phyloP scores from a whole-genome alignment of 1,140 invertebrate species.

The Harlomillsia oculata region DNA sequence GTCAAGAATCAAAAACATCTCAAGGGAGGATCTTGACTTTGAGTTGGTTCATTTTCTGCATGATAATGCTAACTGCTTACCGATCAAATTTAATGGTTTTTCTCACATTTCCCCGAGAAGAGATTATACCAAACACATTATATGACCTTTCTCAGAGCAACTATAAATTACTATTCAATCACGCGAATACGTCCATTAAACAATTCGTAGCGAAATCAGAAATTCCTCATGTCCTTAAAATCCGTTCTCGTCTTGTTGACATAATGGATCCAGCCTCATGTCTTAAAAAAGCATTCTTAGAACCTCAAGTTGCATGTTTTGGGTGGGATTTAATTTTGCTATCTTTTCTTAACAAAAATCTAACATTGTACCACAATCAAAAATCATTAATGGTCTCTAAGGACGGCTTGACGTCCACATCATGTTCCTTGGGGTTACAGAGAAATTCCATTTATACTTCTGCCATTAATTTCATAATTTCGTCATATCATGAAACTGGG shows the following conservation, averaged over 20 bases:
- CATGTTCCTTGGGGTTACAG: background rate
- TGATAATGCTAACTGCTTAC: too few relatives aligned
- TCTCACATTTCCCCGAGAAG: too few relatives aligned
- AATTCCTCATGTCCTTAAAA: too few relatives aligned
- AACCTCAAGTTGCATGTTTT: background rate
- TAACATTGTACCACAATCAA: background rate
- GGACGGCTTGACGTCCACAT: background rate
- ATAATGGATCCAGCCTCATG: background rate
- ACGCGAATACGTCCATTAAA: too few relatives aligned
- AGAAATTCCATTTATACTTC: background rate
- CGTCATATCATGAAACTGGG: background rate
- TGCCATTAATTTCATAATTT: background rate
- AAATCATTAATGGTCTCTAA: background rate
- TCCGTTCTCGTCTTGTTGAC: background rate
- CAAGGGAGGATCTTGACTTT: too few relatives aligned
- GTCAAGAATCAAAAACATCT: too few relatives aligned
- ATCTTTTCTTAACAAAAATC: background rate
- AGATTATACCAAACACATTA: too few relatives aligned
- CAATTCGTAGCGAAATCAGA: too few relatives aligned
- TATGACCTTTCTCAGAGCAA: too few relatives aligned
- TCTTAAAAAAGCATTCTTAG: background rate
- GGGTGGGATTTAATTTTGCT: background rate
- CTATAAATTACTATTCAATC: too few relatives aligned
- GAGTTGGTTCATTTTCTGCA: too few relatives aligned
- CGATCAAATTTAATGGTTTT: too few relatives aligned